phyloP scores from a whole-genome alignment of 2,113 vertebrate species.

The Nipponia nippon region DNA sequence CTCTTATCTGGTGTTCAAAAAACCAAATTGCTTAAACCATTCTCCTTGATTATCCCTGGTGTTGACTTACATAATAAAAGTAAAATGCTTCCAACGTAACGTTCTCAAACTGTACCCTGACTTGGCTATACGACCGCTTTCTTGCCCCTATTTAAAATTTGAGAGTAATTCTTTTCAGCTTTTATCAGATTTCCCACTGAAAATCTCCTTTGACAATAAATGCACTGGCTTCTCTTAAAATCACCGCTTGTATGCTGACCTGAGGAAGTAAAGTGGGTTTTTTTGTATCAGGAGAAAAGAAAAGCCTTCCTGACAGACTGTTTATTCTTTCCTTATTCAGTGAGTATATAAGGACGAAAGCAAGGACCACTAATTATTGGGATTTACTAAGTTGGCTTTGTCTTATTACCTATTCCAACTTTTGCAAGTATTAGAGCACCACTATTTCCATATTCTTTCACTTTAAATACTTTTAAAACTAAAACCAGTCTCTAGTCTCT shows the following conservation, averaged over 20 bases:
- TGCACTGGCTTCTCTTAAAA: background rate
- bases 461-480: background rate
- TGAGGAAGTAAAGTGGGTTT: background rate
- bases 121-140: background rate
- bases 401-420: background rate
- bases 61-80: background rate
- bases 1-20: background rate
- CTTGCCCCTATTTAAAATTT: background rate
- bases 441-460: background rate
- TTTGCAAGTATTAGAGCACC: background rate
- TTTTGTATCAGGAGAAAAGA: background rate
- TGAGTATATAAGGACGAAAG: background rate
- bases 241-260: background rate
- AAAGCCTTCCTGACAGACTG: background rate
- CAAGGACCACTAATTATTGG: background rate
- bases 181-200: background rate
- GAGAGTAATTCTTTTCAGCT: background rate
- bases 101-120: background rate
- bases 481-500: background rate
- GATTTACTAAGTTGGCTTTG: background rate
- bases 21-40: background rate
- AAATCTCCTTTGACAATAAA: background rate
- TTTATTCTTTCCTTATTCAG: background rate
- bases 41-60: background rate
- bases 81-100: background rate